Conservation (phyloP, 2,113 vertebrate species). For the Xenopus borealis region DNA sequence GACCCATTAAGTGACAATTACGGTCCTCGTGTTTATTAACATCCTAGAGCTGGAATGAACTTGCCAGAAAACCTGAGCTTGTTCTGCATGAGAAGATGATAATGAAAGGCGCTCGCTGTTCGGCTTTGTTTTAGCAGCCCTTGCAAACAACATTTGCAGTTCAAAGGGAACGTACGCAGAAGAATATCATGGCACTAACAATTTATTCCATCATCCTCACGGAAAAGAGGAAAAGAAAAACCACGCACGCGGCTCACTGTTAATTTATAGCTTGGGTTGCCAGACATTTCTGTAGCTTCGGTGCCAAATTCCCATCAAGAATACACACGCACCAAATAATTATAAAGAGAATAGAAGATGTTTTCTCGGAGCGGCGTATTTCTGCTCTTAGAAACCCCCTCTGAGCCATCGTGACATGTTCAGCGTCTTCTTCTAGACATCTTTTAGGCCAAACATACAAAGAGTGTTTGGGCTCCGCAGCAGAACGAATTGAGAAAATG, state of each 20-base stretch:
- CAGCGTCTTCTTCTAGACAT: background rate
- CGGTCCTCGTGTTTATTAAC: constrained; percentile 60
- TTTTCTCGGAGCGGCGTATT: constrained; percentile 26
- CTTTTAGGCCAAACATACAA: background rate
- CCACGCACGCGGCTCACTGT: constrained; percentile 24
- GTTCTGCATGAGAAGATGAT: constrained; percentile 58
- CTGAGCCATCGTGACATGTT: background rate
- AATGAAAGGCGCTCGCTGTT: constrained; percentile 47
- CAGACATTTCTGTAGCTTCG: constrained; percentile 33
- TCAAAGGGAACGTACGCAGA: constrained; percentile 38
- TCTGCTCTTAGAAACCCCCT: constrained; percentile 18
- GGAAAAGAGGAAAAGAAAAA: constrained; percentile 27
- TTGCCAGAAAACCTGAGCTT: constrained; percentile 53
- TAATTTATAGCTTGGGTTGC: constrained; percentile 44
- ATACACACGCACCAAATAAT: constrained; percentile 26
- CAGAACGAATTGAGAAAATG: too few relatives aligned
- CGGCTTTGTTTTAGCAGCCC: constrained; percentile 43
- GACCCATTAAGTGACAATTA: constrained; percentile 66
- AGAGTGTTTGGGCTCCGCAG: too few relatives aligned
- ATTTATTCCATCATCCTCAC: background rate
- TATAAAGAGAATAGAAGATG: constrained; percentile 20
- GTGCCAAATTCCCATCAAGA: constrained; percentile 13
- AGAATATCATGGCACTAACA: constrained; percentile 29
- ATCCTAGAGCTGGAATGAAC: constrained; percentile 59
- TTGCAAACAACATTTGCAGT: constrained; percentile 37